A percentile compares a stretch with the other conserved stretches of the same genome.
phyloP scores from a whole-genome alignment of 2,113 vertebrate genomes.

The Clinocottus analis region DNA sequence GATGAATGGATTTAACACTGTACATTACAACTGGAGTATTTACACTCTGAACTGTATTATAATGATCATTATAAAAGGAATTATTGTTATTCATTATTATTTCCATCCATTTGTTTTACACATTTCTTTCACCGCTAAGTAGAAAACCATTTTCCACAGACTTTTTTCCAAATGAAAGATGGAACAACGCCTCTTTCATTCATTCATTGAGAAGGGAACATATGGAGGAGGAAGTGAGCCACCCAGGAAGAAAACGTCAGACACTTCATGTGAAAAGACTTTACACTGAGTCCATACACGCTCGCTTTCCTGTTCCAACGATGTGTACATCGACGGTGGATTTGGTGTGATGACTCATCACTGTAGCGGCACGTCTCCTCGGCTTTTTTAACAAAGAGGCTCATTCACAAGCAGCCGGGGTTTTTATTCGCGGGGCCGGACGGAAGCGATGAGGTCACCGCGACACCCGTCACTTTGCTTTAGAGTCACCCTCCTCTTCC shows the following conservation, averaged over 20 bases:
- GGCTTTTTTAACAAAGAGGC: not conserved
- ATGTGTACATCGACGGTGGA: not conserved
- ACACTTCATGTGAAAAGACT: not conserved
- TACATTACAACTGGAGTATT: not conserved
- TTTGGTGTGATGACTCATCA: slow-evolving; percentile 3
- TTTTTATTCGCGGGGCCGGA: not conserved
- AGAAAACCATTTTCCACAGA: not conserved
- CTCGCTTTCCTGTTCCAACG: not conserved
- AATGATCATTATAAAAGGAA: too few species aligned
- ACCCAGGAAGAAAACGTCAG: not conserved
- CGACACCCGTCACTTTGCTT: not conserved
- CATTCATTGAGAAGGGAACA: not conserved
- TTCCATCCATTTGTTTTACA: too few species aligned
- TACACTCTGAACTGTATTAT: not conserved
- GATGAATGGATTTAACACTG: too few species aligned
- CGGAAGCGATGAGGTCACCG: slow-evolving; percentile 3
- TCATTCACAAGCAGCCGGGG: not conserved
- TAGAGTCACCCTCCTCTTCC: not conserved
- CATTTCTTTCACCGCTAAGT: not conserved
- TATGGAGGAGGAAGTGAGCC: not conserved
- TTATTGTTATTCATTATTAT: too few species aligned
- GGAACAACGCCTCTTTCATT: too few species aligned
- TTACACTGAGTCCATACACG: not conserved
- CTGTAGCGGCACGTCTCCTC: not conserved
- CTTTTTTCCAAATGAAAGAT: not conserved